phyloP scores from a whole-genome alignment of 2,888 invertebrate genomes.

The Lasioglossum morio region DNA sequence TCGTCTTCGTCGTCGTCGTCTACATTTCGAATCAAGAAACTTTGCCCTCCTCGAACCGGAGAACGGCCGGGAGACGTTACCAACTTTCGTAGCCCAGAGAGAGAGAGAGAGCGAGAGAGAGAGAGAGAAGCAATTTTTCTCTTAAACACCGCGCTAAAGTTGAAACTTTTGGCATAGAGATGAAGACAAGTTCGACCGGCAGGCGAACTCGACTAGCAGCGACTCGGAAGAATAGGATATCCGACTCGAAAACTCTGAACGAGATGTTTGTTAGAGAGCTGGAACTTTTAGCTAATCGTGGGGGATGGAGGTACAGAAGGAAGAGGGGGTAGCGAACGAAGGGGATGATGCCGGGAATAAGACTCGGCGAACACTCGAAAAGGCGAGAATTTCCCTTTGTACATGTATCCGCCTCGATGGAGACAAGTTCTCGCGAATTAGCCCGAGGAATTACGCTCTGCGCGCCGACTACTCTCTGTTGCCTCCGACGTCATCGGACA shows the following conservation, averaged over 20 bases:
- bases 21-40: conserved; percentile 55
- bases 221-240: conserved; percentile 54
- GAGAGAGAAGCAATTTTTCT: conserved; percentile 64
- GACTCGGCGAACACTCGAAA: conserved; percentile 42
- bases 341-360: conserved; percentile 24
- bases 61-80: conserved; percentile 33
- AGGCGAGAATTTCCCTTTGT: conserved; percentile 53
- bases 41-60: conserved; percentile 39
- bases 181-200: conserved; percentile 65
- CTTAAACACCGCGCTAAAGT: conserved; percentile 66
- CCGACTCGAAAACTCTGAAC: conserved; percentile 62
- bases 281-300: conserved; percentile 68
- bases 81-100: conserved; percentile 55
- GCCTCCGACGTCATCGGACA: neutral
- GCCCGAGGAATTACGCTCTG: conserved; percentile 28
- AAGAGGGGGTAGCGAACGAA: neutral
- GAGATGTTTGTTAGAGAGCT: conserved; percentile 63
- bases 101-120: neutral
- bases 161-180: conserved; percentile 61
- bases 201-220: conserved; percentile 32
- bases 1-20: conserved; percentile 10
- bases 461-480: neutral
- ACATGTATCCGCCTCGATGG: conserved; percentile 30
- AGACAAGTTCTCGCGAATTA: conserved; percentile 48
- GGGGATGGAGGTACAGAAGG: neutral